Base-by-base conservation (phyloP, 2,113 vertebrate genomes). In the Collichthys lucidus region DNA sequence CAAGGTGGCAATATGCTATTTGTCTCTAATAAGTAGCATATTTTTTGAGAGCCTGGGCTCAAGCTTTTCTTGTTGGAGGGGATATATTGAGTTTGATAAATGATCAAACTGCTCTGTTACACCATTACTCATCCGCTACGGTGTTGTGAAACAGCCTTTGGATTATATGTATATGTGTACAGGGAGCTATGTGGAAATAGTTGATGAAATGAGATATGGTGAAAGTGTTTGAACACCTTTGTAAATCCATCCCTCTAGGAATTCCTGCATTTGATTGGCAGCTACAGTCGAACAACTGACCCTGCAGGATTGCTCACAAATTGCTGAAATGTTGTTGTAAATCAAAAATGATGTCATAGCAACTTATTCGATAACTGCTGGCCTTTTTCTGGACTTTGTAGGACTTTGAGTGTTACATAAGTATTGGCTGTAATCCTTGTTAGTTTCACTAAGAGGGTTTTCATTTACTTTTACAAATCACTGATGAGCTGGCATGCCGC, bases 71-170 rank as follows among this genome's bases (percentile, higher is more conserved):
- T 76, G 49, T 79, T 88, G 82, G 76, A 91, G 77, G 71, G 59
- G 77, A 78, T 82, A 90, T 86, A 86, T 79, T 77, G 65, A 53
- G 66, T 74, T 77, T 87, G 78, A 89, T 88, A 69, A 77, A 88
- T 64, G 73, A 79, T 52, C 68, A 55, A 82, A 81, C 63, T 60
- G 67, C 50, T 74, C 85, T 42, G 63, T 87, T 89, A 82, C 88
- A 77, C 79, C 17, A 82, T 88, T 87, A 86, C 79, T 90, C 79
- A 81, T 77, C 19, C 22, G 16, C 26, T 19, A n/a, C 44, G 0
- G 50, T 42, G 66, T 91, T 92, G 86, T 85, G 89, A 90, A 90
- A 87, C 29, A 73, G 68, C 50, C 63, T 86, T 76, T 87, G 70
- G 83, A 84, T 64, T 71, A 17, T 70, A 64, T 74, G 79, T 75